phyloP scores from a whole-genome alignment of 2,797 vertebrate species.

The Aldrovandia affinis region DNA sequence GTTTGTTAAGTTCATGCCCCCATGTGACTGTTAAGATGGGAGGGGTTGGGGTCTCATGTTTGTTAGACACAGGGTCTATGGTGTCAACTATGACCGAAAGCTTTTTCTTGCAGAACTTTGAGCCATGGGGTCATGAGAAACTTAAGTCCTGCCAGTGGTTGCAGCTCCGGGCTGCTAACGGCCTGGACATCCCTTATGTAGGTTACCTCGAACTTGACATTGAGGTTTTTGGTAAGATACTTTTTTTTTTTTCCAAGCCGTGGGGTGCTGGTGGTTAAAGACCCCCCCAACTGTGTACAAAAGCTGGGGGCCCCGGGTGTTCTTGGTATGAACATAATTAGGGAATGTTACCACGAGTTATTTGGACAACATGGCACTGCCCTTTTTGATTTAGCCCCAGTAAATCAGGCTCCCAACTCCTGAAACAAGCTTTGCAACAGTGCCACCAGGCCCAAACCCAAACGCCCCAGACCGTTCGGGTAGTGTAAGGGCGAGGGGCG shows the following conservation, averaged over 20 bases:
- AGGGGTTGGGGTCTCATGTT: background rate
- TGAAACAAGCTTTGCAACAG: no score
- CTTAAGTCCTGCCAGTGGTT: background rate
- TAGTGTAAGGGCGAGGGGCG: no score
- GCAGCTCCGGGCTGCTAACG: constrained; percentile 2
- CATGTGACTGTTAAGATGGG: background rate
- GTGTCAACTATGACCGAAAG: background rate
- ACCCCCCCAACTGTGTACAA: background rate
- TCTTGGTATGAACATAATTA: no score
- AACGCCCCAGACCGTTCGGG: no score
- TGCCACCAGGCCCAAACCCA: no score
- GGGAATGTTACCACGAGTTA: no score
- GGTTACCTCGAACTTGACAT: background rate
- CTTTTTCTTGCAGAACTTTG: background rate
- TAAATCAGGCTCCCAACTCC: no score
- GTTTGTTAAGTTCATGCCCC: background rate
- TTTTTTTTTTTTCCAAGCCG: background rate
- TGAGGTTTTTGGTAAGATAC: background rate
- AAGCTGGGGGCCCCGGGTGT: background rate
- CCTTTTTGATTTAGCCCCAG: no score
- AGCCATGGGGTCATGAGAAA: no score
- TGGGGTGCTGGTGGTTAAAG: no score
- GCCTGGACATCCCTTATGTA: background rate
- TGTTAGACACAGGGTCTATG: constrained; percentile 3
- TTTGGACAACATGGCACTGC: no score